Base-by-base conservation (phyloP, 2,888 invertebrate genomes). In the Lysandra bellargus region DNA sequence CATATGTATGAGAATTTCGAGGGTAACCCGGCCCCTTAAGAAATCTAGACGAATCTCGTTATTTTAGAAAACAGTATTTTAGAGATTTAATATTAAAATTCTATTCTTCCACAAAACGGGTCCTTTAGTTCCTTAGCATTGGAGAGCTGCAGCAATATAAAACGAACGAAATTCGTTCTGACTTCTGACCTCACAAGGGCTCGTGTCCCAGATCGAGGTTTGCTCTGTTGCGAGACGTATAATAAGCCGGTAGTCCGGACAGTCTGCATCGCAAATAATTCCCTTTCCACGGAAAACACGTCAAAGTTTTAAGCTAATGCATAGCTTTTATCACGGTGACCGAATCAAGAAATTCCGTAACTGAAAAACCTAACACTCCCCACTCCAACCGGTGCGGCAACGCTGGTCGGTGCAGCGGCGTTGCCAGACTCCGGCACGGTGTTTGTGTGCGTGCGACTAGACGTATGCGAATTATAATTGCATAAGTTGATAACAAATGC, bases 81-180 rank as follows among this genome's bases (percentile, higher is more conserved):
- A 57, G 4, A 57, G 17, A 57, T 53, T 53, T 57, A 57, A 53
- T 40, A 40, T 40, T 61, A 61, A 64, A 78, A 61, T 5, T 57
- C 9, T 73, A 78, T 72, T 53, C 75, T 6, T 7, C 6, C 5
- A 69, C 5, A 69, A 69, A 69, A 69, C 69, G 33, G 33, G 84
- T 84, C 84, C 84, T 84, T 84, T 85, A 85, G 84, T 83, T 85
- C 85, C 85, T 83, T 79, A 82, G 82, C 80, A 80, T 81, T 83
- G 83, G 84, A 83, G 82, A 83, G 78, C 83, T 80, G 79, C 81
- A 82, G 83, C 82, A 80, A 83, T 83, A 84, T 83, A 84, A 84
- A 85, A 84, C 81, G 82, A 84, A 85, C 86, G 84, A 84, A 87
- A 87, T 86, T 87, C 86, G 86, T 86, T 88, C 85, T 85, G 82